Conservation (phyloP, 53 echinoderm and acorn worm genomes). For the Henricia sp. region DNA sequence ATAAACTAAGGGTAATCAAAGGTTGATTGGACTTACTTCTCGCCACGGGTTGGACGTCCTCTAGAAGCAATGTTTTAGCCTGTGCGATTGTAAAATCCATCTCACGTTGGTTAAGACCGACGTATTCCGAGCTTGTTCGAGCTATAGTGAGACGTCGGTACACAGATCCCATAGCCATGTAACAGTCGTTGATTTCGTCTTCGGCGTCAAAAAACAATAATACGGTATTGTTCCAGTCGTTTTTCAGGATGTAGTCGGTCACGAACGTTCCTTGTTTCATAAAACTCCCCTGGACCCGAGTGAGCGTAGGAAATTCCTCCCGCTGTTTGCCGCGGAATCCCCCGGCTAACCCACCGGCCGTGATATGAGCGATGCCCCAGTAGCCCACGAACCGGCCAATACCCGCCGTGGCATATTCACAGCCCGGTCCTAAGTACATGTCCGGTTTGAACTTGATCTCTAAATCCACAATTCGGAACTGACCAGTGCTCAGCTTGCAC, state of each 20-base stretch:
- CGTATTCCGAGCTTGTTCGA: not conserved
- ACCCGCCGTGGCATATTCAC: constrained; percentile 73
- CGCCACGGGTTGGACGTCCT: constrained; percentile 10
- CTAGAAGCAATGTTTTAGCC: constrained; percentile 24
- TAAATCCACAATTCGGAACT: constrained; percentile 71
- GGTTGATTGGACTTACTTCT: constrained; percentile 55
- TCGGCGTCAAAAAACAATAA: constrained; percentile 70
- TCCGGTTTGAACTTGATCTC: constrained; percentile 52
- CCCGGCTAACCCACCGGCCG: constrained; percentile 73
- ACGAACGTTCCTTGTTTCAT: constrained; percentile 65
- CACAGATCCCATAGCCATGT: constrained; percentile 38
- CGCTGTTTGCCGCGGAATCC: constrained; percentile 45
- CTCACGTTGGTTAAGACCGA: not conserved
- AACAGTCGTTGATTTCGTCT: constrained; percentile 58
- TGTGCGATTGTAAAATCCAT: not conserved
- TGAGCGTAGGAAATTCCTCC: constrained; percentile 60
- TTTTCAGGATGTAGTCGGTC: constrained; percentile 17
- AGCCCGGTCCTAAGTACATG: constrained; percentile 82
- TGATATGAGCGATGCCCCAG: constrained; percentile 78
- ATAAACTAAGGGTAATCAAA: not conserved
- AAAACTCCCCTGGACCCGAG: constrained; percentile 72
- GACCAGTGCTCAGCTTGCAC: constrained; percentile 62
- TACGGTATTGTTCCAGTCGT: constrained; percentile 58
- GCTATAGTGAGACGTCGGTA: not conserved
- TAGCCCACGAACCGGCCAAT: constrained; percentile 69